A percentile compares a stretch with the other conserved stretches of the same genome.
Evolutionary conservation across 2,113 vertebrate genomes (phyloP).

Genomic region (Rhinogobius similis): DNA sequence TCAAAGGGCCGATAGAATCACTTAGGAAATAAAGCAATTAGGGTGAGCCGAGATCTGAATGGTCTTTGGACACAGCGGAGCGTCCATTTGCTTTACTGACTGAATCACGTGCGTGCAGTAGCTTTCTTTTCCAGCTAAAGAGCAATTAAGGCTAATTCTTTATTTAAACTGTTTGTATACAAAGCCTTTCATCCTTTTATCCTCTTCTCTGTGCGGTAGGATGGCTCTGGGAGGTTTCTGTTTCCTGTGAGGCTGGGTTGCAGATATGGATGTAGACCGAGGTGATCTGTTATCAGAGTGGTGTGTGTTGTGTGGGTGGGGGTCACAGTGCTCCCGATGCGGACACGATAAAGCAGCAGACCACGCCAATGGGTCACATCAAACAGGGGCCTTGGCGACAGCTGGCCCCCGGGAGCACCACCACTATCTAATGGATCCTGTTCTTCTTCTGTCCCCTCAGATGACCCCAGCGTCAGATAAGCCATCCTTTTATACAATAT

Average conservation of each 20-base stretch:
- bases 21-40: conserved; percentile 78
- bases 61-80: conserved; percentile 68
- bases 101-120: conserved; percentile 74
- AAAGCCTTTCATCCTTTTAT: conserved; percentile 82
- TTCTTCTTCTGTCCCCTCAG: conserved; percentile 64
- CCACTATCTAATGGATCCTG: conserved; percentile 69
- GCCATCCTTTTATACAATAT: conserved; percentile 20
- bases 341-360: conserved; percentile 61
- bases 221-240: conserved; percentile 73
- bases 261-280: conserved; percentile 65
- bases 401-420: conserved; percentile 62
- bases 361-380: conserved; percentile 70
- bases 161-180: conserved; percentile 83
- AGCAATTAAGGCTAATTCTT: conserved; percentile 81
- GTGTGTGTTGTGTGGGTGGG: conserved; percentile 77
- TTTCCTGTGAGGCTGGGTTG: conserved; percentile 68
- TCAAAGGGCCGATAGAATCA: conserved; percentile 80
- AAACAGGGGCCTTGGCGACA: conserved; percentile 63
- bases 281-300: conserved; percentile 67
- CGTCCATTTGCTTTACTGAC: conserved; percentile 66
- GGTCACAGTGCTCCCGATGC: conserved; percentile 65
- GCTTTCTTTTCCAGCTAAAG: conserved; percentile 79
- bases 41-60: conserved; percentile 74
- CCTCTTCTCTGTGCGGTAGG: conserved; percentile 74
- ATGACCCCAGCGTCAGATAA: conserved; percentile 64